A percentile compares a stretch with the other conserved stretches of the same genome.
Conservation (phyloP, 2,888 invertebrate species). For the Caenorhabditis wallacei region DNA sequence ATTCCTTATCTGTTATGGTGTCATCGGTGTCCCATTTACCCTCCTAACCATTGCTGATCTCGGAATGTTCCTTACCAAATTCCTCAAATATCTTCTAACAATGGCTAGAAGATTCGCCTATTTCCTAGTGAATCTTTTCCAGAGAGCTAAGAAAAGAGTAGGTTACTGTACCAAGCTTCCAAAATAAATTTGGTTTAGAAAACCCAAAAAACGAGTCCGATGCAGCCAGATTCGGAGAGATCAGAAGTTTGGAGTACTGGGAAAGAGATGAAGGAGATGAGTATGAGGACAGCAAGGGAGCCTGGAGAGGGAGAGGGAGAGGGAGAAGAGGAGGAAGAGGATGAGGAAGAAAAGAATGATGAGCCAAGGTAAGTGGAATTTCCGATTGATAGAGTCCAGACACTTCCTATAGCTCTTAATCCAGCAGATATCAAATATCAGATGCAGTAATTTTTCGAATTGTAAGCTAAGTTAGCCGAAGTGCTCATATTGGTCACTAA, state of each 20-base stretch:
- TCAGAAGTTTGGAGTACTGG: constrained; percentile 53
- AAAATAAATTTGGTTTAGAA: not conserved
- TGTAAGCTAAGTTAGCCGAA: no score
- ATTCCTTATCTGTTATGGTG: constrained; percentile 79
- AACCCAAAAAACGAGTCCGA: constrained; percentile 35
- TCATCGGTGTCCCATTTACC: constrained; percentile 81
- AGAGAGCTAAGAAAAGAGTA: constrained; percentile 34
- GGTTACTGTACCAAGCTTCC: not conserved
- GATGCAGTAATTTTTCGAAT: no score
- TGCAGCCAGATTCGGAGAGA: constrained; percentile 30
- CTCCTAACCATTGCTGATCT: constrained; percentile 81
- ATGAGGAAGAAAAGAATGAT: constrained; percentile 53
- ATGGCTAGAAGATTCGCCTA: constrained; percentile 38
- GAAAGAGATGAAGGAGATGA: constrained; percentile 52
- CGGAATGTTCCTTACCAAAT: constrained; percentile 78
- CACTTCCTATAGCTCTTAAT: not conserved
- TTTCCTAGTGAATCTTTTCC: constrained; percentile 32
- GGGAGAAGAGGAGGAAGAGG: constrained; percentile 41
- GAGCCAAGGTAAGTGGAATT: constrained; percentile 29
- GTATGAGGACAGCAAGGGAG: constrained; percentile 60
- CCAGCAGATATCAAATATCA: no score
- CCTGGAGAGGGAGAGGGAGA: constrained; percentile 28
- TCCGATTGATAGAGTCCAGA: not conserved
- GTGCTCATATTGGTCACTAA: no score
- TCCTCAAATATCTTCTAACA: constrained; percentile 54